Evolutionary conservation across 1,140 invertebrate species (phyloP).

Genomic region (Pachypsylla venusta): DNA sequence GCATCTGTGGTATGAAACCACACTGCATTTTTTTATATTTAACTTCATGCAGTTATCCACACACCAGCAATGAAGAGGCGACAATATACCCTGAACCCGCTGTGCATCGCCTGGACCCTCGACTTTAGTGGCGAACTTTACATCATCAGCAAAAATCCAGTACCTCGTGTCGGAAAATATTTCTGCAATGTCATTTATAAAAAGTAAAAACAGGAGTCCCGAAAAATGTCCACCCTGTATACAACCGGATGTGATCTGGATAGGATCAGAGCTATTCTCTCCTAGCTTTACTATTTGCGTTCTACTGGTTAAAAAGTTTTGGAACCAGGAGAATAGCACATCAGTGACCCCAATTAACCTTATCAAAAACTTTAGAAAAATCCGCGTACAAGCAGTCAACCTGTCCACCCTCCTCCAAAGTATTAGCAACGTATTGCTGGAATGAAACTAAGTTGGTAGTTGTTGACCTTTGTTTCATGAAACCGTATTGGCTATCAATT

Average conservation of each 20-base stretch:
- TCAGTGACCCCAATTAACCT: constrained; percentile 8
- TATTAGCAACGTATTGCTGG: background rate
- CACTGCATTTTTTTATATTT: no score
- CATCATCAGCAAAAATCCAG: no score
- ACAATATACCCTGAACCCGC: no score
- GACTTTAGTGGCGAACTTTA: no score
- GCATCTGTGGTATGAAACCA: no score
- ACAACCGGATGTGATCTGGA: constrained; percentile 5
- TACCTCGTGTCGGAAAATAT: no score
- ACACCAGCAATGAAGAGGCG: no score
- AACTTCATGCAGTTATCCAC: no score
- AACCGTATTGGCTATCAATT: constrained; percentile 10
- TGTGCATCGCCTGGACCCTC: no score
- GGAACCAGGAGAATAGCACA: constrained; percentile 8
- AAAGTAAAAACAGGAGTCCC: background rate
- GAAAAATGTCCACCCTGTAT: constrained; percentile 7
- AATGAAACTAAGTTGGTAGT: constrained; percentile 13
- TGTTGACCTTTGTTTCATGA: constrained; percentile 13
- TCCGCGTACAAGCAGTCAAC: constrained; percentile 15
- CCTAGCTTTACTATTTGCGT: constrained; percentile 4
- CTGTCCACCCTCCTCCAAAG: background rate
- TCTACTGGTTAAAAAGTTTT: constrained; percentile 3
- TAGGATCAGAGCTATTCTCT: background rate
- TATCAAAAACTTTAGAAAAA: constrained; percentile 15
- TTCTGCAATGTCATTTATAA: constrained; percentile 14